Conservation (phyloP, 2,888 invertebrate genomes). For the Ischnura elegans region DNA sequence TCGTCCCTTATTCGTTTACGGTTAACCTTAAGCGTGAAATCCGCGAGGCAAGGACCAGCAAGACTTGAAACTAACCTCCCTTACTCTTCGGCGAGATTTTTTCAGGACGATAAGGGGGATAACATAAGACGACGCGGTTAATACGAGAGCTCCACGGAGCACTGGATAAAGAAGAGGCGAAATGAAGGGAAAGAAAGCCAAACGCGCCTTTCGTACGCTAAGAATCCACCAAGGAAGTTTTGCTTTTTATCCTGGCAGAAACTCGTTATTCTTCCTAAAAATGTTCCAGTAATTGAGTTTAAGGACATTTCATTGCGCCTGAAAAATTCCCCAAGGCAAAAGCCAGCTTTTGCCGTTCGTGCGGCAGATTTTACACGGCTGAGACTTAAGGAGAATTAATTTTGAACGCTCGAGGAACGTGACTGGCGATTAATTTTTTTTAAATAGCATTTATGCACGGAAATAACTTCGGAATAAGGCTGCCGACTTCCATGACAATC, state of each 20-base stretch:
- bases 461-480: neutral
- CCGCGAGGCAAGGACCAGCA: too few species aligned
- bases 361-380: neutral
- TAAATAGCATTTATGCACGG: neutral
- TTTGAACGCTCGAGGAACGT: neutral
- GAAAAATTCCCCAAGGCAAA: neutral
- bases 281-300: slow-evolving; percentile 28
- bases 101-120: too few species aligned
- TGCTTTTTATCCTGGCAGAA: neutral
- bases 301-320: neutral
- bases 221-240: neutral
- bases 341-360: neutral
- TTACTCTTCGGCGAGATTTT: too few species aligned
- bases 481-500: neutral
- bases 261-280: neutral
- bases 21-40: too few species aligned
- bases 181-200: neutral
- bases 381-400: neutral
- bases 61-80: too few species aligned
- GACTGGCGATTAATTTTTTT: neutral
- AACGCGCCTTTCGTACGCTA: neutral
- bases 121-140: too few species aligned
- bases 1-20: too few species aligned
- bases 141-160: too few species aligned
- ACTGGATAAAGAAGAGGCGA: too few species aligned